Evolutionary conservation across 2,888 invertebrate genomes (phyloP).

Genomic region (Cataglyphis albicans): DNA sequence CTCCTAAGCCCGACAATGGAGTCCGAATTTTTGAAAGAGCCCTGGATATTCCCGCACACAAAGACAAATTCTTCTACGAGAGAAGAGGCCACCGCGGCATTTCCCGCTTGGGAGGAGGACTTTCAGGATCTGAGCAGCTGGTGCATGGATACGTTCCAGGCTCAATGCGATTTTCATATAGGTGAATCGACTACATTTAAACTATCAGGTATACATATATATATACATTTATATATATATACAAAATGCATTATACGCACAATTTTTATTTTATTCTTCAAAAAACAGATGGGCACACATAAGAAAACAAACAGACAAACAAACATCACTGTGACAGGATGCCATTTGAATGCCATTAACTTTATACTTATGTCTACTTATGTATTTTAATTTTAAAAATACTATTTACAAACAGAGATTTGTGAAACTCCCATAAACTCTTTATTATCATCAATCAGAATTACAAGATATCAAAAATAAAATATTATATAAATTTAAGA

Average conservation of each 20-base stretch:
- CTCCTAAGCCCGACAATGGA: slow-evolving; percentile 80
- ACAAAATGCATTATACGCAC: background rate
- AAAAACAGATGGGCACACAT: too few species aligned
- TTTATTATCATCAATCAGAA: too few species aligned
- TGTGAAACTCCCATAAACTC: too few species aligned
- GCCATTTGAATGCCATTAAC: background rate
- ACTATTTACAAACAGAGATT: too few species aligned
- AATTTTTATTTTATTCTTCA: background rate
- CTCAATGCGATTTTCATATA: slow-evolving; percentile 83
- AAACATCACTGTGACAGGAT: background rate
- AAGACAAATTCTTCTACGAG: slow-evolving; percentile 56
- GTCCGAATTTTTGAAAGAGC: slow-evolving; percentile 73
- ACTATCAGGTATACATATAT: slow-evolving; percentile 78
- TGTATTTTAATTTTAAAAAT: too few species aligned
- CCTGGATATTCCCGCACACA: slow-evolving; percentile 69
- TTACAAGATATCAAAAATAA: too few species aligned
- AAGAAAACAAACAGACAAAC: background rate
- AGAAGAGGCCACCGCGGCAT: slow-evolving; percentile 69
- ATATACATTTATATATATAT: background rate
- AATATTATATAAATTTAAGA: too few species aligned
- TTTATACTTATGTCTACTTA: too few species aligned
- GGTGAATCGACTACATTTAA: slow-evolving; percentile 82
- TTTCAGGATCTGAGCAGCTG: slow-evolving; percentile 90
- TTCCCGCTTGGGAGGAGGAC: slow-evolving; percentile 87
- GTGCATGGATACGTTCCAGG: slow-evolving; percentile 85